These are phyloP conservation scores for Holacanthus passer DNA, from an alignment of 2,113 vertebrate genomes.

Conservation along the genomic window DNA sequence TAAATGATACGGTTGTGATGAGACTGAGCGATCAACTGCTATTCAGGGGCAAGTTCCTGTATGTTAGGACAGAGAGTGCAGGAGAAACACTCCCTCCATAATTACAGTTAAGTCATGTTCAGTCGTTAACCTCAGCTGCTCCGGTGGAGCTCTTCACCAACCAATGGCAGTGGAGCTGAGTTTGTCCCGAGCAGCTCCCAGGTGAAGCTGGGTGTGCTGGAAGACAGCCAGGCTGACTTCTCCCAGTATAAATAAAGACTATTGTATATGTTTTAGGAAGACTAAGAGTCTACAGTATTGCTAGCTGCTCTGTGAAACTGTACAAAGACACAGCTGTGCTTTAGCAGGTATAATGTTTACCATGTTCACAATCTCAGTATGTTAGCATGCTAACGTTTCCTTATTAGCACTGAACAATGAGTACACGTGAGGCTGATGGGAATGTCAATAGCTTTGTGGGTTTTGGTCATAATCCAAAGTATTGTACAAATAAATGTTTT, in stretches of 20 bases:
- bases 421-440: background rate
- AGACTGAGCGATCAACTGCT: background rate
- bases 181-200: conserved; percentile 3
- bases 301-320: too few species aligned
- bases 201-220: conserved; percentile 26
- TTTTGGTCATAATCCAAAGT: background rate
- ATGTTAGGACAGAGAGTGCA: conserved; percentile 18
- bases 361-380: background rate
- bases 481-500: background rate
- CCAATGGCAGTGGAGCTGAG: conserved; percentile 28
- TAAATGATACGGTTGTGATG: conserved; percentile 1
- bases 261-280: background rate
- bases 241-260: background rate
- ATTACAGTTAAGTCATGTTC: conserved; percentile 47
- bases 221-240: background rate
- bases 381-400: background rate
- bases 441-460: background rate
- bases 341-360: background rate
- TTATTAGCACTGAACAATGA: background rate
- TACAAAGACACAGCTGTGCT: background rate
- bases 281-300: too few species aligned
- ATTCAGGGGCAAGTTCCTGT: background rate
- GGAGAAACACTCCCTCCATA: conserved; percentile 54
- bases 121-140: conserved; percentile 39
- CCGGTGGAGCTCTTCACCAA: background rate